Conservation (phyloP, 2,797 vertebrate species). For the Emydoidea blandingii region DNA sequence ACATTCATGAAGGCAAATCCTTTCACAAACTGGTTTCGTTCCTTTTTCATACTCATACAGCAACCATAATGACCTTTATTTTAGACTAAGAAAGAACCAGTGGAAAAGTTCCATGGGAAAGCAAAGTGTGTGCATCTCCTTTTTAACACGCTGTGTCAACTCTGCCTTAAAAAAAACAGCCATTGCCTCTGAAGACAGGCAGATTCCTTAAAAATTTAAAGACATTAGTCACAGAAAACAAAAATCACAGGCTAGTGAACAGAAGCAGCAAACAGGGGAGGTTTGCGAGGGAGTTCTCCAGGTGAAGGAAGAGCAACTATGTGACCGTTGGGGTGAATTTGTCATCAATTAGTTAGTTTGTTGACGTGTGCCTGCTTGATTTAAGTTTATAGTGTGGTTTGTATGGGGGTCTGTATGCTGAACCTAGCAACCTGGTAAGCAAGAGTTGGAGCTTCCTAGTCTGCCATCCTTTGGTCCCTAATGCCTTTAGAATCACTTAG, state of each 20-base stretch:
- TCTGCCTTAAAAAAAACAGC: not conserved
- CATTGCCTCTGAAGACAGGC: not conserved
- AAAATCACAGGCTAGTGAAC: not conserved
- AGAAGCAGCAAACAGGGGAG: not conserved
- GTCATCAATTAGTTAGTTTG: not conserved
- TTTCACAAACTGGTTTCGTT: not conserved
- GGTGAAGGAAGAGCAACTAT: not conserved
- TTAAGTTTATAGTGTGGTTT: not conserved
- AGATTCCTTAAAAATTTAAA: not conserved
- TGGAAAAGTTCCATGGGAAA: not conserved
- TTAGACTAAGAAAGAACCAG: not conserved
- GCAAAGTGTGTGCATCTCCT: not conserved
- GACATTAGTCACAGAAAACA: not conserved
- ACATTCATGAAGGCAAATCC: not conserved
- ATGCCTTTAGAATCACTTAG: not conserved
- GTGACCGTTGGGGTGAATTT: not conserved
- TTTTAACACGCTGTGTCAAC: not conserved
- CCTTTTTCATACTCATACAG: not conserved
- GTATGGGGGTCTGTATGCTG: not conserved
- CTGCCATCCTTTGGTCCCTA: not conserved
- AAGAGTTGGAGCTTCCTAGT: not conserved
- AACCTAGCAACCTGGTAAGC: not conserved
- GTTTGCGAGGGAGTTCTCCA: not conserved
- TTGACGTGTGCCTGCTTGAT: not conserved
- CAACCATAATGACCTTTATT: not conserved